These are phyloP conservation scores for Lithobates pipiens DNA, from an alignment of 2,797 vertebrate species.

Conservation along the genomic window DNA sequence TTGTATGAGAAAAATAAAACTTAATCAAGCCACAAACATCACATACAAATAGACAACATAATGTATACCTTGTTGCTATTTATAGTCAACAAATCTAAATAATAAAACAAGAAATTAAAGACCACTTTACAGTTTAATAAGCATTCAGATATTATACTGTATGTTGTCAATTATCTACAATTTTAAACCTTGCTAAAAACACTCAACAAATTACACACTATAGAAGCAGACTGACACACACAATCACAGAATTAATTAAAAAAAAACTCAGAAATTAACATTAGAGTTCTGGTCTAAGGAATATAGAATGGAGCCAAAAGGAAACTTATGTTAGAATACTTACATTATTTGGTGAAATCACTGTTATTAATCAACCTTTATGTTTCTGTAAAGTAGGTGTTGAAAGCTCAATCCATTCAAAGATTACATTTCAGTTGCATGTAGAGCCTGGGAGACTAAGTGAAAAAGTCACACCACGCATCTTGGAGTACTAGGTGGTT, in stretches of 20 bases:
- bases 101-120: conserved; percentile 26
- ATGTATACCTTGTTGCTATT: conserved; percentile 9
- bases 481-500: no score
- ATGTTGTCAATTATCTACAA: conserved; percentile 29
- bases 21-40: neutral
- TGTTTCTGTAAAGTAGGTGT: no score
- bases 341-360: no score
- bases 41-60: neutral
- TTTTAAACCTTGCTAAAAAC: neutral
- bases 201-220: conserved; percentile 25
- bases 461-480: no score
- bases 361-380: no score
- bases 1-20: neutral
- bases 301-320: neutral
- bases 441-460: no score
- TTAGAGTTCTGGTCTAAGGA: neutral
- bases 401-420: no score
- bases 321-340: no score
- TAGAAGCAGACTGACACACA: conserved; percentile 12
- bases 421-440: no score
- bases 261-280: conserved; percentile 2
- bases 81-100: conserved; percentile 2
- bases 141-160: conserved; percentile 35
- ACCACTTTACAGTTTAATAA: conserved; percentile 26
- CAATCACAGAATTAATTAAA: neutral